A percentile compares a stretch with the other conserved stretches of the same genome.
phyloP scores from a whole-genome alignment of 1,140 invertebrate species.

The Aphaenogaster rudis region DNA sequence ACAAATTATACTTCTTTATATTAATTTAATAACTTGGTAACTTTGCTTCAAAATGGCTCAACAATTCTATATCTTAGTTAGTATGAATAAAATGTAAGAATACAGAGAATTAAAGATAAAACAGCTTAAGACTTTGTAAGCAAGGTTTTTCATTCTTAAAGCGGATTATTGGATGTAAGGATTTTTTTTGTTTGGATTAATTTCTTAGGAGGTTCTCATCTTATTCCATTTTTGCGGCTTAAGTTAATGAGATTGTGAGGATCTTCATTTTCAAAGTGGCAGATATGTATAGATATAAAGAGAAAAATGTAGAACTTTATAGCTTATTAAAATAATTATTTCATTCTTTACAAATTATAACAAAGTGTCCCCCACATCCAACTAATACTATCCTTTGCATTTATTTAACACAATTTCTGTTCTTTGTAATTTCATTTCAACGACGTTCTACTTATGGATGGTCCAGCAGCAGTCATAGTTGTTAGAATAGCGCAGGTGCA shows the following conservation, averaged over 20 bases:
- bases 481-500: constrained; percentile 14
- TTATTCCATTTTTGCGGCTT: constrained; percentile 18
- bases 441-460: neutral
- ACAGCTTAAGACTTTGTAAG: constrained; percentile 10
- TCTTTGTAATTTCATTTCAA: neutral
- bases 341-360: neutral
- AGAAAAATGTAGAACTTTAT: constrained; percentile 14
- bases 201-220: neutral
- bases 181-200: constrained; percentile 32
- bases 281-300: neutral
- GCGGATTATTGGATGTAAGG: neutral
- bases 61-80: neutral
- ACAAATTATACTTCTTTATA: neutral
- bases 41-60: neutral
- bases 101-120: neutral
- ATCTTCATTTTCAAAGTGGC: neutral
- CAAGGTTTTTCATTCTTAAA: neutral
- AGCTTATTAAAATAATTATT: constrained; percentile 22
- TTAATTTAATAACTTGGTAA: constrained; percentile 26
- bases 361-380: neutral
- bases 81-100: neutral
- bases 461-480: constrained; percentile 1
- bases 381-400: neutral
- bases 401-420: neutral
- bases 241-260: neutral